A percentile compares a stretch with the other conserved stretches of the same genome.
Evolutionary conservation across 1,140 invertebrate genomes (phyloP).

Genomic region (Drosophila pseudoobscura): DNA sequence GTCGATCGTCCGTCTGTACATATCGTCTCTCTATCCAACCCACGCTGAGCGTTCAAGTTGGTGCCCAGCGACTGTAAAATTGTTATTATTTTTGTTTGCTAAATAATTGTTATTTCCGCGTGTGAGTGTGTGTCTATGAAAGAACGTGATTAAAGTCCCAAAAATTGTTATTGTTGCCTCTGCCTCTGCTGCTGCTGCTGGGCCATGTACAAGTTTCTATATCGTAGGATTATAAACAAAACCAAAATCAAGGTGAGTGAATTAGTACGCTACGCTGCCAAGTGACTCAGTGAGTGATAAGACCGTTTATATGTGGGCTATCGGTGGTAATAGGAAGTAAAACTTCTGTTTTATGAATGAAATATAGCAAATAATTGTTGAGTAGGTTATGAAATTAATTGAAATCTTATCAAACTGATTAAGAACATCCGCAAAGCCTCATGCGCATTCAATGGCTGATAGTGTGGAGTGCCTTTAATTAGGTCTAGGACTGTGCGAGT

Average conservation of each 20-base stretch:
- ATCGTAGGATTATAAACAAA: slow-evolving; percentile 58
- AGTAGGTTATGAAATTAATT: slow-evolving; percentile 31
- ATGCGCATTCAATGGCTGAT: neutral
- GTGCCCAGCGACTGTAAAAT: slow-evolving; percentile 1
- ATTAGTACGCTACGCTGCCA: neutral
- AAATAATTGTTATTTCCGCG: neutral
- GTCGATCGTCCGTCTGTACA: neutral
- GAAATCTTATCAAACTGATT: slow-evolving; percentile 1
- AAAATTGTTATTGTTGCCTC: slow-evolving; percentile 30
- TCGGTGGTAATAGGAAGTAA: neutral
- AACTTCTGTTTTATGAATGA: slow-evolving; percentile 15
- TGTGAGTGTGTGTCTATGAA: slow-evolving; percentile 22
- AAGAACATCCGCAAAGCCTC: neutral
- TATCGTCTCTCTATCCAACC: neutral
- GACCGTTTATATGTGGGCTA: slow-evolving; percentile 7
- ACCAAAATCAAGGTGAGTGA: slow-evolving; percentile 59
- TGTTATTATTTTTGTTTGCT: slow-evolving; percentile 17
- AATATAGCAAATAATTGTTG: slow-evolving; percentile 15
- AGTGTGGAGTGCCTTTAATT: neutral
- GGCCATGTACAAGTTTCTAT: slow-evolving; percentile 60
- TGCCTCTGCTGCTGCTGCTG: slow-evolving; percentile 10
- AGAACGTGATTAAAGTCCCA: slow-evolving; percentile 18
- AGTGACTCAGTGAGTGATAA: slow-evolving; percentile 17
- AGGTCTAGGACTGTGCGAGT: neutral
- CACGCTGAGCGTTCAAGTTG: slow-evolving; percentile 34